Evolutionary conservation across 1,140 invertebrate genomes (phyloP).

Genomic region (Muscidifurax raptorellus): DNA sequence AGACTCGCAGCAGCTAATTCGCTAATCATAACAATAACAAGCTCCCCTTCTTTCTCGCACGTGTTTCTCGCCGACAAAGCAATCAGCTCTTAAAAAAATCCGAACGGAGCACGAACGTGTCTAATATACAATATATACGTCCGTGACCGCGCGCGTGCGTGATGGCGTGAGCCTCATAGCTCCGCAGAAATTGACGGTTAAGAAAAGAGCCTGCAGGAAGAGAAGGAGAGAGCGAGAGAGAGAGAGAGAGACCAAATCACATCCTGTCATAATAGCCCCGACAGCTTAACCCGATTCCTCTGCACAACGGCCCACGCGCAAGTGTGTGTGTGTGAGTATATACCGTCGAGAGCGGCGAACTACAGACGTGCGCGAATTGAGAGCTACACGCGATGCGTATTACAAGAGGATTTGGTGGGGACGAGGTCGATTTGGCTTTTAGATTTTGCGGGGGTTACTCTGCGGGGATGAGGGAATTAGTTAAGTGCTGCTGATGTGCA

Average conservation of each 20-base stretch:
- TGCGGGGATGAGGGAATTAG: too few species aligned
- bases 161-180: conserved; percentile 50
- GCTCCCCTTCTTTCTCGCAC: too few species aligned
- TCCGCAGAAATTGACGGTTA: conserved; percentile 60
- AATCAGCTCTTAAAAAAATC: neutral
- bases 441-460: too few species aligned
- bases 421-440: too few species aligned
- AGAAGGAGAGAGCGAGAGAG: conserved; percentile 40
- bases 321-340: too few species aligned
- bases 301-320: conserved; percentile 52
- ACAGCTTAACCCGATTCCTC: conserved; percentile 66
- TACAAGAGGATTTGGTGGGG: too few species aligned
- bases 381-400: too few species aligned
- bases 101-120: neutral
- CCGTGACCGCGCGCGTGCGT: neutral
- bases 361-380: too few species aligned
- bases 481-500: too few species aligned
- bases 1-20: too few species aligned
- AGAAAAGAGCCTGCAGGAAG: conserved; percentile 45
- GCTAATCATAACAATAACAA: too few species aligned
- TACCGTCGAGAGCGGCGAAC: too few species aligned
- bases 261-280: conserved; percentile 65
- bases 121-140: neutral
- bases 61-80: neutral
- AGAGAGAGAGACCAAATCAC: conserved; percentile 62